Base-by-base conservation (phyloP, 2,797 vertebrate species). In the Tinamus major region DNA sequence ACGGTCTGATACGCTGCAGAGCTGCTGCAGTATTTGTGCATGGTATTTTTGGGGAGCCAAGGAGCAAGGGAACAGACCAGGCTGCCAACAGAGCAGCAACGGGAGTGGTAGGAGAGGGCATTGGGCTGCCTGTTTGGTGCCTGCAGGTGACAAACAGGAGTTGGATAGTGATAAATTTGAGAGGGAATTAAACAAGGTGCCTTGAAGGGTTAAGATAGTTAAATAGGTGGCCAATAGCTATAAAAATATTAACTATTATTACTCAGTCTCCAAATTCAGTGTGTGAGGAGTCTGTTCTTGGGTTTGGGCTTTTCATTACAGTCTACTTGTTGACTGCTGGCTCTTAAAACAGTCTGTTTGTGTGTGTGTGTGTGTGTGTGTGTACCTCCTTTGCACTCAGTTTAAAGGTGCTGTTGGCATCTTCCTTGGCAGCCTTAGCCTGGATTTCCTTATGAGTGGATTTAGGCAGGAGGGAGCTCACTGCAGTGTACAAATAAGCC, bases 131-230 rank as follows among this genome's bases (percentile, higher is more conserved):
- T 23, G 17, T 26, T 35, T 49, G 44, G 31, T 0, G 1, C 31
- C 20, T 14, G 0, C 1, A 1, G 63, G 9, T 67, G 53, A 27
- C 16, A 23, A 14, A 7, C 12, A 56, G 29, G 19, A 23, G 18
- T 59, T 58, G 18, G 26, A 20, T 53, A 35, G 10, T 16, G 21
- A 9, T 23, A 2, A n/a, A 23, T 49, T 46, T 12, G 51, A 24
- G 75, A 75, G 20, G 26, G 13, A 48, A 14, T 4, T 55, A 70
- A 87, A 42, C 17, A 6, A 51, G 21, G 8, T 31, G 5, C 3
- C 39, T 24, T 51, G 16, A 55, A 18, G 29, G 53, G 53, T 83
- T 75, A 17, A 80, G 69, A 46, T 24, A 4, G 18, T n/a, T 19
- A 19, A 49, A 46, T 44, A 35, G 4, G 7, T 70, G 37, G 17